Percentiles rank a stretch among this genome's conserved stretches.
Evolutionary conservation across 2,797 vertebrate genomes (phyloP).

Genomic region (Neostethus bicornis): DNA sequence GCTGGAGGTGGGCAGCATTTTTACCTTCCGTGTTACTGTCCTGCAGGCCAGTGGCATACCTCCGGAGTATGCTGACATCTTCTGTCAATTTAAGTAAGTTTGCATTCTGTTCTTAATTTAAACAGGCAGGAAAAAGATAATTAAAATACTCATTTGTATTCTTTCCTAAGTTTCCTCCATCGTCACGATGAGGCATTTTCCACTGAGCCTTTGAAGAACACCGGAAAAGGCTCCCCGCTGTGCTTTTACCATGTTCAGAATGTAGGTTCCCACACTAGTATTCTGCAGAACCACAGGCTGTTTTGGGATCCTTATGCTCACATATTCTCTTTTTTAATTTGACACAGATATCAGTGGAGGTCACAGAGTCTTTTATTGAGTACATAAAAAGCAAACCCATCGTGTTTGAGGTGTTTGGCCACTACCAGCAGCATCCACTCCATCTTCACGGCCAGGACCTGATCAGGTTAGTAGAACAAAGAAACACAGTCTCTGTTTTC

Average conservation of each 20-base stretch:
- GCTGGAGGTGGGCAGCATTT: slow-evolving; percentile 92
- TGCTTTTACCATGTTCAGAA: slow-evolving; percentile 98
- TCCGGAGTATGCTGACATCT: slow-evolving; percentile 95
- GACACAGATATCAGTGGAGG: slow-evolving; percentile 92
- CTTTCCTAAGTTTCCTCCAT: slow-evolving; percentile 89
- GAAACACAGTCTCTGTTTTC: background rate
- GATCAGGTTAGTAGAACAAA: slow-evolving; percentile 80
- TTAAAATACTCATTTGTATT: slow-evolving; percentile 11
- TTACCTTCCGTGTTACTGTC: slow-evolving; percentile 97
- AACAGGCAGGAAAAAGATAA: too few relatives aligned
- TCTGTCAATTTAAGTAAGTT: slow-evolving; percentile 99
- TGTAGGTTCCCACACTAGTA: slow-evolving; percentile 76
- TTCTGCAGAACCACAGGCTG: background rate
- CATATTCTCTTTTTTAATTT: slow-evolving; percentile 2
- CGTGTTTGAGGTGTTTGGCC: slow-evolving; percentile 99
- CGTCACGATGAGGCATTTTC: slow-evolving; percentile 99
- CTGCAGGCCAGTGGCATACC: slow-evolving; percentile 92
- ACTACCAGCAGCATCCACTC: slow-evolving; percentile 95
- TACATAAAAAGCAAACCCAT: slow-evolving; percentile 96
- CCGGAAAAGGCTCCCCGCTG: slow-evolving; percentile 89
- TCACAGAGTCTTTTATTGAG: slow-evolving; percentile 96
- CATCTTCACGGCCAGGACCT: slow-evolving; percentile 91
- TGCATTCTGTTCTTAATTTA: background rate
- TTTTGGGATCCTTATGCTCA: slow-evolving; percentile 11
- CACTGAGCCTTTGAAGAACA: slow-evolving; percentile 97